These are phyloP conservation scores for Tragulus kanchil DNA, from an alignment of 2,113 vertebrate species.

Conservation along the genomic window DNA sequence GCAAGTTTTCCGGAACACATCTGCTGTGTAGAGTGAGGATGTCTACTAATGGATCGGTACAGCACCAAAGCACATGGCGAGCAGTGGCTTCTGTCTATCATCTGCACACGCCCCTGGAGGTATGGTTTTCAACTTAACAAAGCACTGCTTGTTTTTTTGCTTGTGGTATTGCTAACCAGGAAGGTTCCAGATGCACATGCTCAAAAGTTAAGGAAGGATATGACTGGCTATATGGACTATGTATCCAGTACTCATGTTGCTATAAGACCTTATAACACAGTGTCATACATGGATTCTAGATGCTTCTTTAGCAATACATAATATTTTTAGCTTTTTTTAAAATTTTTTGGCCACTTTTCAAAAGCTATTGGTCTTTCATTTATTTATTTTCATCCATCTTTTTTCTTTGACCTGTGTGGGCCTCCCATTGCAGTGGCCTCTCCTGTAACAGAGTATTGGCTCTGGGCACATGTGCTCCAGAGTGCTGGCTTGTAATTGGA, in stretches of 20 bases:
- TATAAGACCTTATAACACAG: neutral
- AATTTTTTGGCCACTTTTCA: too few species aligned
- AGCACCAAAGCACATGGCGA: fast-evolving
- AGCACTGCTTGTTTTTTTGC: neutral
- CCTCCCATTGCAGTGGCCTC: too few species aligned
- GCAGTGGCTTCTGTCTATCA: fast-evolving
- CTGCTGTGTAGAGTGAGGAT: neutral
- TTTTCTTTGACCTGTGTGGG: too few species aligned
- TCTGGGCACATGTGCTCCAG: too few species aligned
- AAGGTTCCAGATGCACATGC: neutral
- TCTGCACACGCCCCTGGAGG: fast-evolving
- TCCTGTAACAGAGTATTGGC: too few species aligned
- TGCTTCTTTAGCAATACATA: slow-evolving; percentile 11
- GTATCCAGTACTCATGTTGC: neutral
- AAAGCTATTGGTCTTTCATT: too few species aligned
- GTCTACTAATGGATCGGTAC: neutral
- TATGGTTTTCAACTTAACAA: neutral
- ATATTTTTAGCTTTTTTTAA: neutral
- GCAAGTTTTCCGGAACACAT: neutral
- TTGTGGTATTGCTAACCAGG: neutral
- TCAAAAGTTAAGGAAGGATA: neutral
- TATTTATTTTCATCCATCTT: too few species aligned
- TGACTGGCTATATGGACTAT: neutral
- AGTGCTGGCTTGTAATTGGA: too few species aligned
- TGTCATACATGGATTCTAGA: neutral